phyloP scores from a whole-genome alignment of 1,140 invertebrate genomes.

The Drosophila virilis region DNA sequence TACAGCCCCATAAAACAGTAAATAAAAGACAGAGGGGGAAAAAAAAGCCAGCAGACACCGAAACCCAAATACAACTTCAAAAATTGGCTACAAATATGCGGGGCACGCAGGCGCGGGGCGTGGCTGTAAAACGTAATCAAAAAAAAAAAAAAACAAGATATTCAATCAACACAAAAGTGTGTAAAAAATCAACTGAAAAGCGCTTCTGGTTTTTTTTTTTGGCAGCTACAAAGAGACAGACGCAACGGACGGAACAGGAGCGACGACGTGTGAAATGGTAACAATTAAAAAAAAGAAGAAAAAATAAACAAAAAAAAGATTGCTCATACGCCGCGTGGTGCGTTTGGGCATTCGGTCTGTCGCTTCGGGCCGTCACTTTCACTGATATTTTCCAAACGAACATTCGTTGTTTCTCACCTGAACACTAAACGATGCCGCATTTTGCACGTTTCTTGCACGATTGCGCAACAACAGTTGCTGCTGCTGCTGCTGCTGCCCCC shows the following conservation, averaged over 20 bases:
- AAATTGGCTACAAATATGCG: slow-evolving; percentile 53
- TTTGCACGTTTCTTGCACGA: slow-evolving; percentile 44
- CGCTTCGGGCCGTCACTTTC: slow-evolving; percentile 56
- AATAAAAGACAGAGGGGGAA: slow-evolving; percentile 18
- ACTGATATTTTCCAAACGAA: slow-evolving; percentile 48
- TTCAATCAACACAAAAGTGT: slow-evolving; percentile 54
- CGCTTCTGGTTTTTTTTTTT: slow-evolving; percentile 70
- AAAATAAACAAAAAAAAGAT: slow-evolving; percentile 61
- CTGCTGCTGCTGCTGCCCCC: slow-evolving; percentile 9
- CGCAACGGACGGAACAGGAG: neutral
- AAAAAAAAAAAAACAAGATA: slow-evolving; percentile 33
- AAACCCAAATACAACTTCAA: slow-evolving; percentile 62
- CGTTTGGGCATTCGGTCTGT: slow-evolving; percentile 7
- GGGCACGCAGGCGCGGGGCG: slow-evolving; percentile 35
- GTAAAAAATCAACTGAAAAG: slow-evolving; percentile 30
- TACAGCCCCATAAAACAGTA: slow-evolving; percentile 60
- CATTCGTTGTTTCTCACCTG: slow-evolving; percentile 59
- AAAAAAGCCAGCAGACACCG: slow-evolving; percentile 57
- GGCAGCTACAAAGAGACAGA: neutral
- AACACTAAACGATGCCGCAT: slow-evolving; percentile 43
- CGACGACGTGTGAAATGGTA: slow-evolving; percentile 67
- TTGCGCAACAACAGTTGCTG: slow-evolving; percentile 34
- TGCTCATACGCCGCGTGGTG: slow-evolving; percentile 69
- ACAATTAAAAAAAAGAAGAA: too few relatives aligned
- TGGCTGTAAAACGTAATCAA: slow-evolving; percentile 66